These are phyloP conservation scores for Macrobrachium nipponense DNA, from an alignment of 1,140 invertebrate genomes.

Conservation along the genomic window DNA sequence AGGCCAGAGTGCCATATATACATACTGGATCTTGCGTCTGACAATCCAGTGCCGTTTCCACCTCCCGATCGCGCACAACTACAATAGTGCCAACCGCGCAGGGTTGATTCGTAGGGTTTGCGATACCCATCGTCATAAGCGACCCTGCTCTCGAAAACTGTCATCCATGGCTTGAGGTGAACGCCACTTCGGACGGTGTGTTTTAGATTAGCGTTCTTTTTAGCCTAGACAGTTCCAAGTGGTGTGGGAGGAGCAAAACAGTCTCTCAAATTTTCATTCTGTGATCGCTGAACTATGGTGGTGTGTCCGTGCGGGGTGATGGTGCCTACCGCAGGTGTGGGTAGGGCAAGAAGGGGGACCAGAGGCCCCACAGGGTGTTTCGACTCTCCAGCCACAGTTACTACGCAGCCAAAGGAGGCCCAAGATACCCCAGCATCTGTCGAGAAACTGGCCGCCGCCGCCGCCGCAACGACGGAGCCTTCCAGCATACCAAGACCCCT, in stretches of 20 bases:
- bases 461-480: constrained; percentile 14
- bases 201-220: not conserved
- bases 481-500: constrained; percentile 29
- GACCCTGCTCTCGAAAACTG: too few relatives aligned
- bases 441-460: constrained; percentile 50
- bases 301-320: constrained; percentile 58
- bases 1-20: too few relatives aligned
- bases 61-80: too few relatives aligned
- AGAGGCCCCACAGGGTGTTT: constrained; percentile 38
- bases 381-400: constrained; percentile 41
- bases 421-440: constrained; percentile 48
- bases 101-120: too few relatives aligned
- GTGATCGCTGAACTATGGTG: constrained; percentile 36
- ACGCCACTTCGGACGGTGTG: too few relatives aligned
- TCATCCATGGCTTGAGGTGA: constrained; percentile 29
- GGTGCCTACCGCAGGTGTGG: constrained; percentile 42
- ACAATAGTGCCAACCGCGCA: too few relatives aligned
- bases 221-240: not conserved
- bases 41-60: too few relatives aligned
- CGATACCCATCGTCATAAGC: too few relatives aligned
- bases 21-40: too few relatives aligned
- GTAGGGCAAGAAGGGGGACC: constrained; percentile 12
- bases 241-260: constrained; percentile 2
- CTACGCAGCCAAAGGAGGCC: constrained; percentile 52
- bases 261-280: not conserved